Base-by-base conservation (phyloP, 1,140 invertebrate genomes). In the Grapholita molesta region DNA sequence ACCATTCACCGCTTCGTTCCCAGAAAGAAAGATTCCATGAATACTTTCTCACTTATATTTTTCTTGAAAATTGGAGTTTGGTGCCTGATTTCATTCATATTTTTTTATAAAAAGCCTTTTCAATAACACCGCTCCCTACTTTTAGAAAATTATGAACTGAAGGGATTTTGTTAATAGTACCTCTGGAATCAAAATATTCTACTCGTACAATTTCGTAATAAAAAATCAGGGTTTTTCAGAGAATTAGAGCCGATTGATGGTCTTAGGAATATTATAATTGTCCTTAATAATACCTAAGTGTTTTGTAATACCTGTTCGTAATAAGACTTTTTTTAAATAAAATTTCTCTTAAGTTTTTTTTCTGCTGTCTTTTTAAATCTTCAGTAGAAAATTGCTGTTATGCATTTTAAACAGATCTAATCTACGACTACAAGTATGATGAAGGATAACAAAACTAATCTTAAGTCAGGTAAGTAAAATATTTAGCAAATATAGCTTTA, bases 41-140 rank as follows among this genome's bases (percentile, higher is more conserved):
- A 79, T 75, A 74, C 68, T 66, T 66, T 67, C 24, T 61, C 53
- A 70, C 66, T 72, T 73, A 71, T 82, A 80, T 84, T 87, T 84
- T 82, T 76, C 77, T 74, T 71, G 64, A 73, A 76, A 79, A 70
- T 68, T 65, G 69, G 66, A 70, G 66, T 57, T 53, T 74, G 72
- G 73, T 66, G 67, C 75, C 72, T 69, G 77, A 79, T 82, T 87
- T 81, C 74, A 78, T 69, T 23, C 66, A 69, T 67, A 69, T 78
- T 79, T 64, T 82, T 75, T 78, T 74, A 76, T 73, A 81, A 83
- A 80, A 77, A 72, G 61, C 71, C 78, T 79, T 84, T 84, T 83
- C 78, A 79, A 83, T 80, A 79, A 82, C 77, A 79, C 76, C 72
- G 76, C 79, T 74, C 73, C 69, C 66, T 69, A 72, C 74, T 73